phyloP scores from a whole-genome alignment of 2,113 vertebrate genomes.

The Sturnus vulgaris region DNA sequence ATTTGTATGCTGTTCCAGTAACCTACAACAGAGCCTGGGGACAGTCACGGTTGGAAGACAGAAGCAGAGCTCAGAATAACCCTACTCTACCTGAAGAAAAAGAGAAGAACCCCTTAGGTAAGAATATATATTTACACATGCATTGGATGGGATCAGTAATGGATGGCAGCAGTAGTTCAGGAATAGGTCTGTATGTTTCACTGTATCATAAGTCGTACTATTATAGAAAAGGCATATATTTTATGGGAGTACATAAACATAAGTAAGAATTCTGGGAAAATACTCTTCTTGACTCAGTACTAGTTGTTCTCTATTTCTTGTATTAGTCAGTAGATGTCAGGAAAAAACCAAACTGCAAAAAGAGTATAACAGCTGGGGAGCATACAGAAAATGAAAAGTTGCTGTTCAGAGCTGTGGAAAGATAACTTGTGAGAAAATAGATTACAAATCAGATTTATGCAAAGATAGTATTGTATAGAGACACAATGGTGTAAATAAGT shows the following conservation, averaged over 20 bases:
- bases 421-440: neutral
- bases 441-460: neutral
- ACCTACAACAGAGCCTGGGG: rapidly evolving
- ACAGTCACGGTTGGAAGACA: neutral
- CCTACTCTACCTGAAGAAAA: neutral
- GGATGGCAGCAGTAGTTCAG: neutral
- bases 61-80: neutral
- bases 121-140: neutral
- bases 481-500: neutral
- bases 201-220: neutral
- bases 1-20: neutral
- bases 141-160: neutral
- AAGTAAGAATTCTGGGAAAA: neutral
- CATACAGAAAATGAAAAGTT: neutral
- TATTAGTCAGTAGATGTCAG: neutral
- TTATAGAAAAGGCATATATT: neutral
- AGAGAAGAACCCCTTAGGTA: neutral
- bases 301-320: neutral
- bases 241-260: neutral
- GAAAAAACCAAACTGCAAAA: neutral
- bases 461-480: neutral
- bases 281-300: neutral
- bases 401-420: neutral
- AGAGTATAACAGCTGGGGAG: neutral
- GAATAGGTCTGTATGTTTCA: neutral